These are phyloP conservation scores for Drosophila subquinaria DNA, from an alignment of 2,888 invertebrate species.

Conservation along the genomic window DNA sequence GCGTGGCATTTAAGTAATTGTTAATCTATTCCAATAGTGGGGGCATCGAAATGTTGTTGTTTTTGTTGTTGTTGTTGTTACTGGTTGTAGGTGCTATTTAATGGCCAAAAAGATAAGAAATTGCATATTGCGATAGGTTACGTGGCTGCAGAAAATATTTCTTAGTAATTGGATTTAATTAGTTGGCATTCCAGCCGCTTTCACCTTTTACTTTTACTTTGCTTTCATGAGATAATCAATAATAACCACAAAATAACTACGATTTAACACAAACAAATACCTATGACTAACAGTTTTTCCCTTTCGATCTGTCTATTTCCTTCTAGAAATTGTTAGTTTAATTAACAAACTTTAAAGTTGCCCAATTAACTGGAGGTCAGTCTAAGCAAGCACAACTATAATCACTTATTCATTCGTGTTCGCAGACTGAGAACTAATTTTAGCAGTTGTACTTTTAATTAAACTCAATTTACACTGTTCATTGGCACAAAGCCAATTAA, in stretches of 20 bases:
- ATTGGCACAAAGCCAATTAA: slow-evolving; percentile 19
- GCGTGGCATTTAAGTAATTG: slow-evolving; percentile 79
- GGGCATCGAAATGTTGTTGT: neutral
- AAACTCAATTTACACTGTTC: slow-evolving; percentile 13
- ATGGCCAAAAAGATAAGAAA: slow-evolving; percentile 47
- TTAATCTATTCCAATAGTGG: slow-evolving; percentile 60
- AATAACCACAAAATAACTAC: slow-evolving; percentile 7
- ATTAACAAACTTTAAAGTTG: slow-evolving; percentile 9
- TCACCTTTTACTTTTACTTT: neutral
- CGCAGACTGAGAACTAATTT: neutral
- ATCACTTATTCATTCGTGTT: neutral
- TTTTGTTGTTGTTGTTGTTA: neutral
- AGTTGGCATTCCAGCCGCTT: slow-evolving; percentile 27
- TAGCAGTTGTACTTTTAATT: slow-evolving; percentile 5
- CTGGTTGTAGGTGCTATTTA: slow-evolving; percentile 16
- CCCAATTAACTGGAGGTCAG: slow-evolving; percentile 9
- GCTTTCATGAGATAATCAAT: slow-evolving; percentile 38
- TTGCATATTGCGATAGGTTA: slow-evolving; percentile 35
- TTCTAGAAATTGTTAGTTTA: slow-evolving; percentile 4
- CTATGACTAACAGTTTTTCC: neutral
- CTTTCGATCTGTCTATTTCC: neutral
- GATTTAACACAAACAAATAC: neutral
- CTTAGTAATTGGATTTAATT: slow-evolving; percentile 61
- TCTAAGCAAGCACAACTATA: neutral
- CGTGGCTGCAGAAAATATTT: slow-evolving; percentile 39